Evolutionary conservation across 2,888 invertebrate species (phyloP).

Genomic region (Xestia sexstrigata): DNA sequence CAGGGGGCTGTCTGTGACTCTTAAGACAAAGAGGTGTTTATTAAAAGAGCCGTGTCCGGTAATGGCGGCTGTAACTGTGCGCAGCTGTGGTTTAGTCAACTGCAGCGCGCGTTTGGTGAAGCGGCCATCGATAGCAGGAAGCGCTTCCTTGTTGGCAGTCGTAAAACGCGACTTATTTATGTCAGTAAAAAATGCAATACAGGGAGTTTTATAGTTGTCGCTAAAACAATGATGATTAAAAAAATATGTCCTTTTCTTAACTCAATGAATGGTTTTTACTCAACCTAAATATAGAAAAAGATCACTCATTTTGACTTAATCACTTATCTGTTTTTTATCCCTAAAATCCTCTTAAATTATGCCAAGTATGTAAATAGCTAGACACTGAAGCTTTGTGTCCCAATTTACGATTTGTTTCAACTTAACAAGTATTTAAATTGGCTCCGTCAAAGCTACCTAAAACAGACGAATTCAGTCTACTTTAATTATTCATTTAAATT

Average conservation of each 20-base stretch:
- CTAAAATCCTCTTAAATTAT: neutral
- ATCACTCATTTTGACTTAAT: neutral
- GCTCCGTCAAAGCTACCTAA: neutral
- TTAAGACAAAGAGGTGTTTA: no score
- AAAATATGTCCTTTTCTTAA: no score
- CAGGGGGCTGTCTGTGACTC: no score
- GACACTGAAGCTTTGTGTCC: slow-evolving; percentile 7
- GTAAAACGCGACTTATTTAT: neutral
- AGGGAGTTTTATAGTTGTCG: no score
- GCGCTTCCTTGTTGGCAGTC: no score
- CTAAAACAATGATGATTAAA: no score
- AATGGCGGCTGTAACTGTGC: no score
- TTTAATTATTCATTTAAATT: slow-evolving; percentile 19
- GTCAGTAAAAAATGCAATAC: no score
- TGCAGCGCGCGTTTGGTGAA: no score
- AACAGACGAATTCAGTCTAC: neutral
- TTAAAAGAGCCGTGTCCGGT: no score
- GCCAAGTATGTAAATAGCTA: neutral
- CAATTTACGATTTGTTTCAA: slow-evolving; percentile 11
- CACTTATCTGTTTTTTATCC: neutral
- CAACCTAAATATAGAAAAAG: neutral
- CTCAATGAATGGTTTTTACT: neutral
- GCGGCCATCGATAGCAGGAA: no score
- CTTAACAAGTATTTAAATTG: slow-evolving; percentile 29
- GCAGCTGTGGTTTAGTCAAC: no score